Base-by-base conservation (phyloP, 2,113 vertebrate genomes). In the Alaudala cheleensis region DNA sequence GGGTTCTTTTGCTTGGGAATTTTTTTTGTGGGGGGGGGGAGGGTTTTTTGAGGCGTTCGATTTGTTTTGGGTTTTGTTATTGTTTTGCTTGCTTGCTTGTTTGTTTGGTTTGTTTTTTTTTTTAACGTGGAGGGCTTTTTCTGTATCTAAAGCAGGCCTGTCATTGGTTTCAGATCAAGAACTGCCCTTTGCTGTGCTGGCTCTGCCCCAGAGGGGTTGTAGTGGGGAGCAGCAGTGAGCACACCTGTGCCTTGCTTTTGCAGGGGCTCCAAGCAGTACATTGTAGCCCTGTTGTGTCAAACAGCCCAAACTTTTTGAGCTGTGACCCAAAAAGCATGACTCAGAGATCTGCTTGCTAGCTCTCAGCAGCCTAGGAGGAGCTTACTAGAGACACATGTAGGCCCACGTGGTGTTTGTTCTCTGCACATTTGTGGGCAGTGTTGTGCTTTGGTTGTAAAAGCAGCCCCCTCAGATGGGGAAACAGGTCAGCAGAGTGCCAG, bases 361-460 rank as follows among this genome's bases (percentile, higher is more conserved):
- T 82, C 58, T 62, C 34, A 10, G 42, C 29, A 58, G 54, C 82
- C 44, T 28, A 51, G 64, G 86, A 74, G 77, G 34, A 81, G 56
- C 71, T 74, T 78, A 45, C 40, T 34, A 65, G 88, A 37, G 56
- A 17, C 42, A 23, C 22, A 12, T 0, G 2, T 33, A 54, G 33
- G 34, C 34, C 47, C 82, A 71, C 1, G 8, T 83, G 82, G 7
- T 51, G 34, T 82, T 86, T 90, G 69, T 93, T 94, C 86, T 64
- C 64, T n/a, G 56, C 56, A 56, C 44, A 7, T 81, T 45, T 71
- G 91, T 91, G 88, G 94, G 91, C 88, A 92, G 94, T 58, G 94
- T 57, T 91, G 76, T 88, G 88, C 72, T 92, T 82, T 2, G 12
- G 56, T 95, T 92, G 95, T 94, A 93, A 44, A 91, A 81, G 85